Conservation (phyloP, 2,888 invertebrate genomes). For the Alloscopus bannaensis region DNA sequence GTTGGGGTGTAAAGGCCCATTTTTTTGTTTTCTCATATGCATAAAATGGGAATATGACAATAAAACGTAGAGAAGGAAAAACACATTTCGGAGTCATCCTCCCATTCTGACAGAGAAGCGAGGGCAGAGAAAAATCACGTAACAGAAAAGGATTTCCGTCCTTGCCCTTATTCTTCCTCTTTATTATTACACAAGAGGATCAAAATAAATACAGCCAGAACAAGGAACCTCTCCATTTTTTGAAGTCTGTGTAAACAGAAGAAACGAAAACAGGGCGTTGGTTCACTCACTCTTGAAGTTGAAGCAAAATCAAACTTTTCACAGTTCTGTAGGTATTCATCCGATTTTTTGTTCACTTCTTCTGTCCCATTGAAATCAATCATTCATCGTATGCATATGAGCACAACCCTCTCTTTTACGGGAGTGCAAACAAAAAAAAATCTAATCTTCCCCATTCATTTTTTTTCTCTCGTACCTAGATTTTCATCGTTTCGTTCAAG, state of each 20-base stretch:
- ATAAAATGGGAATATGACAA: slow-evolving; percentile 1
- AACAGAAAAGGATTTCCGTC: slow-evolving; percentile 41
- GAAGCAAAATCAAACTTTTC: background rate
- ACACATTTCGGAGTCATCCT: background rate
- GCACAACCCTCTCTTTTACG: slow-evolving; percentile 17
- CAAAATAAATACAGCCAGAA: background rate
- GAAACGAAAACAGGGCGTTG: slow-evolving; percentile 24
- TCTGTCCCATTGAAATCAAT: slow-evolving; percentile 58
- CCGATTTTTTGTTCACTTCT: background rate
- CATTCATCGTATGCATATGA: slow-evolving; percentile 25
- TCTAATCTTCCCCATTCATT: slow-evolving; percentile 21
- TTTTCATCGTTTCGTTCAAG: slow-evolving; percentile 35
- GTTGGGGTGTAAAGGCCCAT: background rate
- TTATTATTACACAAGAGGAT: slow-evolving; percentile 25
- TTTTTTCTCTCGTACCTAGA: slow-evolving; percentile 1
- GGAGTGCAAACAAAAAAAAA: slow-evolving; percentile 33
- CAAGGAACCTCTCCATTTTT: slow-evolving; percentile 15
- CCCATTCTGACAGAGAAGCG: no score
- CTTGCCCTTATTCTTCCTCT: slow-evolving; percentile 37
- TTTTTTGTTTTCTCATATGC: background rate
- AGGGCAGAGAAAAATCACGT: slow-evolving; percentile 14
- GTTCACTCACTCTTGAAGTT: background rate
- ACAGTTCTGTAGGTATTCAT: background rate
- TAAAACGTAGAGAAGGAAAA: background rate
- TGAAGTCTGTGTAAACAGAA: slow-evolving; percentile 12